Conservation (phyloP, 2,113 vertebrate genomes). For the Rhipidura dahli region DNA sequence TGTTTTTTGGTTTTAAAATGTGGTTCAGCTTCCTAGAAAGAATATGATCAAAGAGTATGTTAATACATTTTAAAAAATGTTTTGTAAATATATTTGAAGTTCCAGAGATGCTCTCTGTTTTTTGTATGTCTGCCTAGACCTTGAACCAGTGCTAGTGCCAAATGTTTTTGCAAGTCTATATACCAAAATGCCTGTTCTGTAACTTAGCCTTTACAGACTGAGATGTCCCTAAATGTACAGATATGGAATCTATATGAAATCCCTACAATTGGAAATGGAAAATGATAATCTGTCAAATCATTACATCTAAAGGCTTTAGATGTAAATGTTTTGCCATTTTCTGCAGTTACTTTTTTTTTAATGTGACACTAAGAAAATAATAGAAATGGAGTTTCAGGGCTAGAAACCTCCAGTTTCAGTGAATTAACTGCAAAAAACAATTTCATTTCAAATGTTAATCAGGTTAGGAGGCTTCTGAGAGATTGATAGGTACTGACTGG, state of each 20-base stretch:
- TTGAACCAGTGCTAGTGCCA: background rate
- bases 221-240: background rate
- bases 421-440: background rate
- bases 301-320: background rate
- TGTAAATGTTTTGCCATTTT: background rate
- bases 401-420: background rate
- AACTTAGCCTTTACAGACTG: background rate
- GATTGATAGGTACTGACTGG: background rate
- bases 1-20: background rate
- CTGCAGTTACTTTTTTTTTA: rapidly evolving
- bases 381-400: background rate
- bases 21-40: background rate
- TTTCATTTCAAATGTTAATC: background rate
- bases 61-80: background rate
- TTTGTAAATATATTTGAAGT: background rate
- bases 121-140: background rate
- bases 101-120: background rate
- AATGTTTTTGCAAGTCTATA: background rate
- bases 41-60: background rate
- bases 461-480: background rate
- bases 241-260: background rate
- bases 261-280: background rate
- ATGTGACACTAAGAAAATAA: background rate
- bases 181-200: background rate
- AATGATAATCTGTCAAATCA: background rate